Evolutionary conservation across 2,888 invertebrate genomes (phyloP).

Genomic region (Spisula solida): DNA sequence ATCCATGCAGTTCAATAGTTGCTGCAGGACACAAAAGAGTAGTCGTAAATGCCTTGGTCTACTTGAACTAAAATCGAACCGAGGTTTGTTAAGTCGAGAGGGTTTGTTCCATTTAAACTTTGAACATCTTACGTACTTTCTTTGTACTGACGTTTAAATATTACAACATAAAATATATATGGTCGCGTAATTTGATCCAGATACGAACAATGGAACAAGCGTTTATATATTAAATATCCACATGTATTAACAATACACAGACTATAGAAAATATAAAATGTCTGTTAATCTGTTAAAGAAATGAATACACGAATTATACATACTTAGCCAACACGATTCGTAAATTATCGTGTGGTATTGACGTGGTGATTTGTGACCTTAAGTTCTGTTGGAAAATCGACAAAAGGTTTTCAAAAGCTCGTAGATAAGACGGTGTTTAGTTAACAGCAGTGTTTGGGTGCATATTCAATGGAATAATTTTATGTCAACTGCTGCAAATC

Average conservation of each 20-base stretch:
- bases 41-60: no score
- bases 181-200: neutral
- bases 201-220: neutral
- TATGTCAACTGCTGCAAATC: neutral
- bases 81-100: no score
- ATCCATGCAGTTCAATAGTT: no score
- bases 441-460: neutral
- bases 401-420: slow-evolving; percentile 5
- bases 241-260: neutral
- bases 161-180: no score
- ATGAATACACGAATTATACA: slow-evolving; percentile 17
- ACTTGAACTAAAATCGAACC: no score
- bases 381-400: slow-evolving; percentile 16
- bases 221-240: neutral
- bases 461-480: neutral
- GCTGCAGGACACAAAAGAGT: no score
- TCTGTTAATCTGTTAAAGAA: slow-evolving; percentile 19
- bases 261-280: slow-evolving; percentile 5
- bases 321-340: neutral
- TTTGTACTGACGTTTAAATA: no score
- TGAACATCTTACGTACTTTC: no score
- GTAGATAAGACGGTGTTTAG: neutral
- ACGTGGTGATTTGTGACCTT: slow-evolving; percentile 17
- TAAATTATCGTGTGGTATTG: slow-evolving; percentile 13
- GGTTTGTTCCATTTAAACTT: no score